Conservation (phyloP, 2,113 vertebrate genomes). For the Brachypodius melanocephalos region DNA sequence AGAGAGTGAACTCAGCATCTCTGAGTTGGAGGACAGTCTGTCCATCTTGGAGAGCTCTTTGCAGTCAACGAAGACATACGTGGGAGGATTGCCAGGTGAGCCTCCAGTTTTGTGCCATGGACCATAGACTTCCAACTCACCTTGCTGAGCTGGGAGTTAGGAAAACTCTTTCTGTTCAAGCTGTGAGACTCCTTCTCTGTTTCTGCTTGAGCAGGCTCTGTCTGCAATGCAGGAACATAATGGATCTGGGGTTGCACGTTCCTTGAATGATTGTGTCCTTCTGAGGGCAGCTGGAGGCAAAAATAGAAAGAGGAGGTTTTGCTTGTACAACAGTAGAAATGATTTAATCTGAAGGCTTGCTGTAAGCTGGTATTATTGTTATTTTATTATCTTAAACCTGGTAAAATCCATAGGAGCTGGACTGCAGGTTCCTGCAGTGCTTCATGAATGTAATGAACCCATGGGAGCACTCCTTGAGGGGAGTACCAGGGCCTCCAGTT, state of each 20-base stretch:
- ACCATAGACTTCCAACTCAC: background rate
- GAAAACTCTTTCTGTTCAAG: background rate
- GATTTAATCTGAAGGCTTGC: background rate
- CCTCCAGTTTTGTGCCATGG: background rate
- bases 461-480: background rate
- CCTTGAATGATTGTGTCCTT: background rate
- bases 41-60: conserved; percentile 58
- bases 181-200: background rate
- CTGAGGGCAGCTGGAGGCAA: background rate
- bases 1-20: conserved; percentile 66
- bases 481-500: background rate
- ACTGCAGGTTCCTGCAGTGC: background rate
- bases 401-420: background rate
- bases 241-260: background rate
- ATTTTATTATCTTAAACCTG: background rate
- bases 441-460: background rate
- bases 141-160: background rate
- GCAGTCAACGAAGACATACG: conserved; percentile 75
- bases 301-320: background rate
- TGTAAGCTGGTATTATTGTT: background rate
- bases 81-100: conserved; percentile 92
- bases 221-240: background rate
- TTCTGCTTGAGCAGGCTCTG: background rate
- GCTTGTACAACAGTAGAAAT: background rate
- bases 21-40: conserved; percentile 64